Percentiles rank a stretch among this genome's conserved stretches.
Evolutionary conservation across 1,140 invertebrate species (phyloP).

Genomic region (Harlomillsia oculata): DNA sequence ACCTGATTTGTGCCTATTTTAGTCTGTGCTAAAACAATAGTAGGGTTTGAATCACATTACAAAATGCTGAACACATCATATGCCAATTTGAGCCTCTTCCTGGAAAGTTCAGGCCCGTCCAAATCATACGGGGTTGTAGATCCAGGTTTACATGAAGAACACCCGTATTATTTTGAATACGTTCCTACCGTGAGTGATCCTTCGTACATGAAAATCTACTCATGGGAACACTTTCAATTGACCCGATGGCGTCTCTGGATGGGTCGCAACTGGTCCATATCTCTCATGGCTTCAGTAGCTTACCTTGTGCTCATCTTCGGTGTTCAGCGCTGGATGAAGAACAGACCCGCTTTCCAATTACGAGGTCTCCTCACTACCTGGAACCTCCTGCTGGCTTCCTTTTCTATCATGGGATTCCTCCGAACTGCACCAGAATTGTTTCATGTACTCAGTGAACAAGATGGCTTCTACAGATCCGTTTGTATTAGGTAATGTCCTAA

Average conservation of each 20-base stretch:
- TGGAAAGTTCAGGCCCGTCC: no score
- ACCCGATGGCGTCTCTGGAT: constrained; percentile 67
- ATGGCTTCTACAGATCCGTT: constrained; percentile 87
- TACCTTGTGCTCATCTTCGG: constrained; percentile 92
- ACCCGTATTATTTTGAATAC: constrained; percentile 21
- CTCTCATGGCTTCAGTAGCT: constrained; percentile 78
- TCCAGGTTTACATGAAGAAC: no score
- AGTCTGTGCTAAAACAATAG: no score
- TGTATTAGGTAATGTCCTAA: constrained; percentile 53
- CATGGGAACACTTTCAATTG: constrained; percentile 30
- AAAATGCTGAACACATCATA: no score
- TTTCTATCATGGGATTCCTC: constrained; percentile 84
- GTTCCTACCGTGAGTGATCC: constrained; percentile 20
- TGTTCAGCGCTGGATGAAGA: constrained; percentile 85
- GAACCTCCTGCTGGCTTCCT: constrained; percentile 83
- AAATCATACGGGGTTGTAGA: no score
- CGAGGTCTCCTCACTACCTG: constrained; percentile 73
- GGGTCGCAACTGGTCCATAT: constrained; percentile 86
- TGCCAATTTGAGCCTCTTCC: no score
- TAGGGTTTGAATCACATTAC: no score
- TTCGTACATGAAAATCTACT: constrained; percentile 21
- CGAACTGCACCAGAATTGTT: constrained; percentile 79
- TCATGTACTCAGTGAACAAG: constrained; percentile 63
- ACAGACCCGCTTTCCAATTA: constrained; percentile 75
- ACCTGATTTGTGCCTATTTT: no score